A percentile compares a stretch with the other conserved stretches of the same genome.
Evolutionary conservation across 2,113 vertebrate genomes (phyloP).

Genomic region (Pachypanchax playfairii): DNA sequence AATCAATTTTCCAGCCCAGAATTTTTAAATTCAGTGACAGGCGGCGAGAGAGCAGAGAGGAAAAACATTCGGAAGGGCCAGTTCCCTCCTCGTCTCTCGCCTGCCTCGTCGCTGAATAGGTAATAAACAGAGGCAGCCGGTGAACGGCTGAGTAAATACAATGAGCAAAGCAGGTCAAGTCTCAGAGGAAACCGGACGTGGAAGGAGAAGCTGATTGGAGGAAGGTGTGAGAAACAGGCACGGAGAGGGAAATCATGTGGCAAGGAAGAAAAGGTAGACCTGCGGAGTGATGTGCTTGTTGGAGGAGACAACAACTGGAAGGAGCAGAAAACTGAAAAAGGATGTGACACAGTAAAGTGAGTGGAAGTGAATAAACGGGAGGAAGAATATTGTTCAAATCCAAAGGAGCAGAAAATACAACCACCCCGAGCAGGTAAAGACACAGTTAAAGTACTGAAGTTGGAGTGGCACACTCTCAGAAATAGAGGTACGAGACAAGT

Average conservation of each 20-base stretch:
- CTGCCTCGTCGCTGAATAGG: slow-evolving; percentile 39
- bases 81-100: slow-evolving; percentile 24
- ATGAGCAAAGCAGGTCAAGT: slow-evolving; percentile 36
- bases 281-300: neutral
- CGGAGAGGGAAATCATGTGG: neutral
- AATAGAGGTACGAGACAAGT: too few relatives aligned
- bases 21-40: slow-evolving; percentile 48
- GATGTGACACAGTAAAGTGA: neutral
- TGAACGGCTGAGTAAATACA: slow-evolving; percentile 53
- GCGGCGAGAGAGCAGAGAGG: slow-evolving; percentile 15
- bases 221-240: neutral
- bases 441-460: too few relatives aligned
- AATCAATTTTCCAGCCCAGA: slow-evolving; percentile 35
- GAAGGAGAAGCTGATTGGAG: slow-evolving; percentile 11
- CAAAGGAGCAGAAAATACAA: too few relatives aligned
- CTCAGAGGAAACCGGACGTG: slow-evolving; percentile 24
- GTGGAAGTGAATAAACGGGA: neutral
- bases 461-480: too few relatives aligned
- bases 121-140: slow-evolving; percentile 54
- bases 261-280: slow-evolving; percentile 13
- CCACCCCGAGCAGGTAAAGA: too few relatives aligned
- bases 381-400: too few relatives aligned
- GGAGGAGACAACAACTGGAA: slow-evolving; percentile 2
- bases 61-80: slow-evolving; percentile 36
- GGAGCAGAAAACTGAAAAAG: neutral